A percentile compares a stretch with the other conserved stretches of the same genome.
phyloP scores from a whole-genome alignment of 1,140 invertebrate genomes.

The Limonius californicus region DNA sequence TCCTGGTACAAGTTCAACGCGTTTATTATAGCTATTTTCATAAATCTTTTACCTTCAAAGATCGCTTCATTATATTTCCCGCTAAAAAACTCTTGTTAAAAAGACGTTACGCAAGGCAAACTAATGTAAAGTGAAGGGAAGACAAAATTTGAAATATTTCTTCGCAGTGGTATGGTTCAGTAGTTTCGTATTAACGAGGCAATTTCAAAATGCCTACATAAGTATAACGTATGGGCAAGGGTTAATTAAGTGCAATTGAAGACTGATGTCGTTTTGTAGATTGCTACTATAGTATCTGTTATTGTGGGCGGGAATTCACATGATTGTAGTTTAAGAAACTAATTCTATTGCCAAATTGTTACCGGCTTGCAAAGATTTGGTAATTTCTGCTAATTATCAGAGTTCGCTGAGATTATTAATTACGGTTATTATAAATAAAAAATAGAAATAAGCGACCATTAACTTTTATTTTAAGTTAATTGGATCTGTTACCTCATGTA shows the following conservation, averaged over 20 bases:
- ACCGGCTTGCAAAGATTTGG: neutral
- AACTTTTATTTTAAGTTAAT: neutral
- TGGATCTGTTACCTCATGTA: neutral
- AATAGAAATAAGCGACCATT: neutral
- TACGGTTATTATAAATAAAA: neutral
- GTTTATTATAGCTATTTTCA: too few relatives aligned
- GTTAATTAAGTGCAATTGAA: neutral
- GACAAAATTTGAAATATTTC: too few relatives aligned
- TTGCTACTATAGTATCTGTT: neutral
- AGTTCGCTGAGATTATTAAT: neutral
- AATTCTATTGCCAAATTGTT: constrained; percentile 1
- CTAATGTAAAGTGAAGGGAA: too few relatives aligned
- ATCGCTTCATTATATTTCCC: too few relatives aligned
- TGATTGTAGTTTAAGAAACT: neutral
- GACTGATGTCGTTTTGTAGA: neutral
- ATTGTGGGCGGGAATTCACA: constrained; percentile 1
- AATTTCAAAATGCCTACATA: neutral
- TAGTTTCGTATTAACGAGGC: too few relatives aligned
- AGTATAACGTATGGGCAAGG: neutral
- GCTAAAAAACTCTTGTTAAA: too few relatives aligned
- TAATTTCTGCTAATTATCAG: neutral
- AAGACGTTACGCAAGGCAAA: too few relatives aligned
- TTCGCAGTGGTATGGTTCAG: too few relatives aligned
- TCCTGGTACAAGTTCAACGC: too few relatives aligned
- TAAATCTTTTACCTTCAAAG: too few relatives aligned